Evolutionary conservation across 1,140 invertebrate genomes (phyloP).

Genomic region (Plodia interpunctella): DNA sequence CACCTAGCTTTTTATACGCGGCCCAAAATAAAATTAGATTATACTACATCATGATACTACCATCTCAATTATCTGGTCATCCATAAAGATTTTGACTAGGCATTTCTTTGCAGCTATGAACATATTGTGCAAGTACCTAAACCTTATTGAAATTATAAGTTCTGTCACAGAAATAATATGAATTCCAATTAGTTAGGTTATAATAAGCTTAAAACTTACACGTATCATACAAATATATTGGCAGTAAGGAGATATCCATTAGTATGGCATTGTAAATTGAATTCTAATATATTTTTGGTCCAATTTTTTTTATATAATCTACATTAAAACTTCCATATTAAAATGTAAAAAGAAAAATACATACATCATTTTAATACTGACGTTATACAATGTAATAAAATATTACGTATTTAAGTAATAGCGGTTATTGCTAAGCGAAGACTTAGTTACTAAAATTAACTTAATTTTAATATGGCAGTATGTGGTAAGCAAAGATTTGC

Average conservation of each 20-base stretch:
- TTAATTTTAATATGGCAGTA: slow-evolving; percentile 73
- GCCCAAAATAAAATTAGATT: slow-evolving; percentile 5
- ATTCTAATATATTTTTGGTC: slow-evolving; percentile 73
- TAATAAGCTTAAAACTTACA: slow-evolving; percentile 28
- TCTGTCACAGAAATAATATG: not conserved
- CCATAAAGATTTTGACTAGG: slow-evolving; percentile 5
- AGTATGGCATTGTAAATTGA: slow-evolving; percentile 73
- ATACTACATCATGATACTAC: not conserved
- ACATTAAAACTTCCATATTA: slow-evolving; percentile 52
- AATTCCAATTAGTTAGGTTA: slow-evolving; percentile 13
- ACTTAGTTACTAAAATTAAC: slow-evolving; percentile 66
- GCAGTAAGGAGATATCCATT: slow-evolving; percentile 49
- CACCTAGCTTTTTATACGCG: not conserved
- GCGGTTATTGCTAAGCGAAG: slow-evolving; percentile 49
- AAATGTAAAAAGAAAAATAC: slow-evolving; percentile 56
- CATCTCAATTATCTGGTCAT: not conserved
- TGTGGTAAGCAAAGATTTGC: slow-evolving; percentile 18
- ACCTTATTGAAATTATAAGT: slow-evolving; percentile 21
- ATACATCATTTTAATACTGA: slow-evolving; percentile 74
- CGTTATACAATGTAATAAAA: slow-evolving; percentile 58
- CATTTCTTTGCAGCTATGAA: slow-evolving; percentile 4
- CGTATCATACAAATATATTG: slow-evolving; percentile 62
- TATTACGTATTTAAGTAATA: slow-evolving; percentile 46
- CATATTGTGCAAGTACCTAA: slow-evolving; percentile 5
- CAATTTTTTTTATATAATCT: slow-evolving; percentile 58